Evolutionary conservation across 2,113 vertebrate species (phyloP), one percentile per base, ranked within the genome.

Genomic region (Recurvirostra avosetta): DNA sequence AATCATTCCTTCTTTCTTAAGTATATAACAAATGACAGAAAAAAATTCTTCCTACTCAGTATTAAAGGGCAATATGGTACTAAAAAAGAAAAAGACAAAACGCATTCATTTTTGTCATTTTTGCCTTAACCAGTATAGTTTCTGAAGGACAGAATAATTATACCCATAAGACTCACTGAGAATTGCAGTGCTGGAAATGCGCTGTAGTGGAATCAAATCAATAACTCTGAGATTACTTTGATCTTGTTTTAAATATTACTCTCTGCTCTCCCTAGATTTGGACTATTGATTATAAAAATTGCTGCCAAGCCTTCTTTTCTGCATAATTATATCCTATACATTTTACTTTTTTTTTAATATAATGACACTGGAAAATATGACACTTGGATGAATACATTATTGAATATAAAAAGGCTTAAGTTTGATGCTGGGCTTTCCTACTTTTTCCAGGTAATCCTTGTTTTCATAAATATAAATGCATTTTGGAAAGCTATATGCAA

Each of bases 101-200:
- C 63, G 14, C 43, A 87, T 81, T 81, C 78, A 72, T n/a, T 70
- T 76, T n/a, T 83, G 50, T 29, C 41, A 23, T 65, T 72, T 36
- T 84, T 88, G n/a, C 27, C n/a, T 79, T 74, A 94, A 93, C 43
- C 27, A 92, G 40, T 67, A n/a, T 34, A 94, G 90, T 81, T 91
- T 40, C 85, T 94, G 96, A 97, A 97, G 84, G 90, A 86, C 62
- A 97, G 94, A 93, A 91, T 97, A 97, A 97, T 97, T 97, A 91
- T 72, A 92, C 63, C 87, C 81, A 52, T 84, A 96, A 90, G 80
- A 94, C 75, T 96, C 21, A 6, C 20, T 86, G 80, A 88, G 67
- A 90, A 92, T 17, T 91, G 50, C 53, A 88, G 87, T 89, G 59
- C 87, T 88, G 47, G 43, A 93, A 97, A 87, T 89, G 68, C 53